These are phyloP conservation scores for Lottia gigantea DNA, from an alignment of 2,888 invertebrate genomes.

Conservation along the genomic window DNA sequence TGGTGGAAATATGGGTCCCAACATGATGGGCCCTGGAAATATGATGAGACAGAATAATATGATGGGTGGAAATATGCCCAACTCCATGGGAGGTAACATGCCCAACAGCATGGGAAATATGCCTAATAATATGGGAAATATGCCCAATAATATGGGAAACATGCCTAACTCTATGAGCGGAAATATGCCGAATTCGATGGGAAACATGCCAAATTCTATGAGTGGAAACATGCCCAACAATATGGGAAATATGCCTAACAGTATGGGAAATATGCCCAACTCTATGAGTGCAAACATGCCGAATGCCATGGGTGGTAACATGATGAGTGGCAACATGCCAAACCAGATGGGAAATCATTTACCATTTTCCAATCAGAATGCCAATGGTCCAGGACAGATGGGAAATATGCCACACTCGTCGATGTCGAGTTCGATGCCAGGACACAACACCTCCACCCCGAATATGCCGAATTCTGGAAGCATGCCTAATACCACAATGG, in stretches of 20 bases:
- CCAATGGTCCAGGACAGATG: slow-evolving; percentile 10
- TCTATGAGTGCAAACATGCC: neutral
- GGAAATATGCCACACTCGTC: slow-evolving; percentile 28
- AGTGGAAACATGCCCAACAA: neutral
- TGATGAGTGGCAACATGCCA: slow-evolving; percentile 25
- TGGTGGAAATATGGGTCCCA: slow-evolving; percentile 28
- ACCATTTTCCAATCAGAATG: no score
- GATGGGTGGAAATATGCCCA: slow-evolving; percentile 28
- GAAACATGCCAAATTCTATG: neutral
- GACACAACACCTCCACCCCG: slow-evolving; percentile 25
- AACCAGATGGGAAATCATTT: neutral
- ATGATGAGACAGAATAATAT: slow-evolving; percentile 29
- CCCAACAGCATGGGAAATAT: slow-evolving; percentile 18
- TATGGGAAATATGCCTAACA: slow-evolving; percentile 19
- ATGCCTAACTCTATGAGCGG: neutral
- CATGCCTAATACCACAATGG: neutral
- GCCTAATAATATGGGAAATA: slow-evolving; percentile 17
- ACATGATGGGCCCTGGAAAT: slow-evolving; percentile 23
- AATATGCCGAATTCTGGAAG: slow-evolving; percentile 20
- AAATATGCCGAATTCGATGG: slow-evolving; percentile 4
- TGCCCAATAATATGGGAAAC: slow-evolving; percentile 20
- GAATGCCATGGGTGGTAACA: slow-evolving; percentile 5
- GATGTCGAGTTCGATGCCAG: slow-evolving; percentile 33
- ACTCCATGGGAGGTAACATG: neutral
- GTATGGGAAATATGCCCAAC: slow-evolving; percentile 11